Evolutionary conservation across 2,113 vertebrate genomes (phyloP), one percentile per base, ranked within the genome.

Genomic region (Lontra canadensis): DNA sequence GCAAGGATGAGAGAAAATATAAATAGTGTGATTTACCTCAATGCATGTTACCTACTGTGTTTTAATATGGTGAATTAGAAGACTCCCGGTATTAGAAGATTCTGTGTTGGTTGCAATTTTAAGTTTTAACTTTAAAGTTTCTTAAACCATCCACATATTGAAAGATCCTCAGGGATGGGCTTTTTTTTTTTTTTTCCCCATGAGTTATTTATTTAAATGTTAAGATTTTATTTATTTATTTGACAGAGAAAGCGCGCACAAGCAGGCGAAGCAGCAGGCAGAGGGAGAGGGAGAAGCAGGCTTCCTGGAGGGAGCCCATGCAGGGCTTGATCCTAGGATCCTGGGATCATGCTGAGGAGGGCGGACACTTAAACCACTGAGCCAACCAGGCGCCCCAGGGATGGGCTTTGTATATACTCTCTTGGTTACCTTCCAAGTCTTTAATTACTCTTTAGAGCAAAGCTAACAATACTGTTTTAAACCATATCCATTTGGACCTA

Each of bases 361-460:
- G 13, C 13, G 29, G 29, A 65, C 6, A 6, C 63, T 65, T 65
- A 31, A 65, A 29, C 29, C 63, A 65, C 29, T 31, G 63, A 65
- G 29, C 29, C 63, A 59, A 23, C 59, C 10, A 25, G 25, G 25
- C 0, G 25, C 25, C 25, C 59, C 59, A 61, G 25, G 59, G 59
- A 26, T 61, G 59, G 59, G 23, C 4, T 61, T 25, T 61, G 23
- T 61, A 61, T 61, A 61, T 61, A 61, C 23, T 26, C 59, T 61
- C 23, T 61, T 61, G 59, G 59, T 61, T 61, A 61, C 59, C 10
- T 61, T 61, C 26, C 59, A 61, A 61, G 59, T 61, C 59, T 61
- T 89, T 96, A 52, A 69, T 95, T 90, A 74, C 26, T 83, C 6
- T 95, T 88, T 31, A 69, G 26, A 86, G 8, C 29, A 78, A 88